phyloP scores from a whole-genome alignment of 2,797 vertebrate species.

The Helarctos malayanus region DNA sequence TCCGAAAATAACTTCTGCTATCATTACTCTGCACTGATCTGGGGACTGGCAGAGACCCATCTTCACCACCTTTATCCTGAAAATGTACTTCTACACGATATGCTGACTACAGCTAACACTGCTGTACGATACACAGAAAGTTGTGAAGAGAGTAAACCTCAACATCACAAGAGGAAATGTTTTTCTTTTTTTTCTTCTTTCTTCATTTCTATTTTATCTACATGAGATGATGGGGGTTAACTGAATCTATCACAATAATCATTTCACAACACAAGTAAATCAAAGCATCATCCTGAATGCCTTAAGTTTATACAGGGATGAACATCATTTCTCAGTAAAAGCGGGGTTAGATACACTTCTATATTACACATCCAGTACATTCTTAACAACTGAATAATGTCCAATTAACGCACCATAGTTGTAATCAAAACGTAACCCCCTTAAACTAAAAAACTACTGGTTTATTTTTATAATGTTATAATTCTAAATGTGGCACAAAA shows the following conservation, averaged over 20 bases:
- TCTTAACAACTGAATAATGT: constrained; percentile 22
- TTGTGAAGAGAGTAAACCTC: neutral
- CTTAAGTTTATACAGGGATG: neutral
- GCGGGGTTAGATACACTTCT: neutral
- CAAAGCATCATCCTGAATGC: neutral
- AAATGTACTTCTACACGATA: neutral
- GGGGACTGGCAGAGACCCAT: neutral
- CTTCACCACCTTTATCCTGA: neutral
- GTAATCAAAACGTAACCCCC: constrained; percentile 10
- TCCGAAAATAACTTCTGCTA: constrained; percentile 46
- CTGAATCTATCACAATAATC: neutral
- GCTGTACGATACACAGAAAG: neutral
- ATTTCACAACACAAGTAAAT: neutral
- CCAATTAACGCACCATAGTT: neutral
- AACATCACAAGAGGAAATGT: neutral
- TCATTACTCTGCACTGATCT: neutral
- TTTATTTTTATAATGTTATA: constrained; percentile 21
- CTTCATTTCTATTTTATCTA: neutral
- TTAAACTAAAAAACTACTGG: constrained; percentile 1
- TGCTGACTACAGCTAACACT: neutral
- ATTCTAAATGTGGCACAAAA: constrained; percentile 4
- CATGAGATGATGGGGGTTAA: neutral
- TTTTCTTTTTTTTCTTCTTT: neutral
- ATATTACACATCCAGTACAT: neutral
- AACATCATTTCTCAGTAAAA: neutral